phyloP scores from a whole-genome alignment of 92 coral and sea anemone genomes.

The Metridium senile region DNA sequence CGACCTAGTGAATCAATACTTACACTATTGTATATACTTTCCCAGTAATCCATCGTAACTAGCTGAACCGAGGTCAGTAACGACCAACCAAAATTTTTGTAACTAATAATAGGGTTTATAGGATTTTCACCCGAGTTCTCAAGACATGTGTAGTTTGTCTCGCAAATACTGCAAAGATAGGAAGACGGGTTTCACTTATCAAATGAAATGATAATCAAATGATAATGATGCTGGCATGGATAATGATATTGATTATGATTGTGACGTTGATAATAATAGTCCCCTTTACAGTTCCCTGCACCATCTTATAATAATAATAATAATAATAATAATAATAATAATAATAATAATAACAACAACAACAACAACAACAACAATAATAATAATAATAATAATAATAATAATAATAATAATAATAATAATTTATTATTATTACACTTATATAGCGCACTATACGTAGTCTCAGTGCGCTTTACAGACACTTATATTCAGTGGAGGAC shows the following conservation, averaged over 20 bases:
- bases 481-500: no score
- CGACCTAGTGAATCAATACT: slow-evolving; percentile 30
- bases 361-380: no score
- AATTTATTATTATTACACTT: no score
- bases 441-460: no score
- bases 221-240: neutral
- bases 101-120: slow-evolving; percentile 73
- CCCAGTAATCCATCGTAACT: slow-evolving; percentile 98
- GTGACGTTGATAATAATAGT: neutral
- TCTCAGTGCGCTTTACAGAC: no score
- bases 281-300: neutral
- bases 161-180: slow-evolving; percentile 59
- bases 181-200: neutral
- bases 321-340: neutral
- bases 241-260: no score
- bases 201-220: neutral
- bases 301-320: neutral
- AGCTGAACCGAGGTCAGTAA: slow-evolving; percentile 89
- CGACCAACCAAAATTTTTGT: slow-evolving; percentile 88
- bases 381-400: no score
- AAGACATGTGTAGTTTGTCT: slow-evolving; percentile 73
- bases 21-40: slow-evolving; percentile 93
- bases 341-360: neutral
- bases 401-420: no score
- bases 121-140: slow-evolving; percentile 78